Base-by-base conservation (phyloP, 2,113 vertebrate genomes). In the Ceyx margarethae region DNA sequence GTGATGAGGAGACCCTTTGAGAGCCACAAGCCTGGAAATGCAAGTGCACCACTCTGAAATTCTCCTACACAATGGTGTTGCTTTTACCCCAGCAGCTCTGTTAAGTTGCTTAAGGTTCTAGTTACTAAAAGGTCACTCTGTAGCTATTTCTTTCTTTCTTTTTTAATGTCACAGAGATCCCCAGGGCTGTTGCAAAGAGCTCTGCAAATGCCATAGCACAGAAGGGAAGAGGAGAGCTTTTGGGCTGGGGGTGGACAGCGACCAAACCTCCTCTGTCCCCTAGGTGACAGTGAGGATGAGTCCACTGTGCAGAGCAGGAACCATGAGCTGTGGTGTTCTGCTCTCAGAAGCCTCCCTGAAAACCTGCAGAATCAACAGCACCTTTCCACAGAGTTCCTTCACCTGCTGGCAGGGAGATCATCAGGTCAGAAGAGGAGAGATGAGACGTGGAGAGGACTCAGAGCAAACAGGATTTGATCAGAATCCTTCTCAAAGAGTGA, bases 161-260 rank as follows among this genome's bases (percentile, higher is more conserved):
- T 92, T 90, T 93, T 88, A 95, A 95, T 94, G 94, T 93, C 95
- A 95, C 51, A 71, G 65, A 85, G 80, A 74, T 77, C 92, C 85
- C 26, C 78, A 79, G 87, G 93, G 94, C 74, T 81, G 50, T 37
- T 45, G n/a, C 3, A 5, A 81, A 68, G 66, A 75, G 54, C 62
- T 92, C 57, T 53, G 69, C 57, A 93, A 93, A 92, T 81, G 66
- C 77, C 61, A 1, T 5, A 81, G 56, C 37, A n/a, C 0, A 6
- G 78, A 60, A 71, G 18, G 28, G 46, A 90, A 84, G n/a, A 65
- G 74, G 86, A 84, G 21, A 37, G 89, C 29, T 54, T 75, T 84
- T 67, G 43, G 40, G 13, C 35, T 71, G 17, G 35, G 60, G 57
- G 58, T 16, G 11, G 54, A 21, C 26, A 72, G 15, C 46, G 29